phyloP scores from a whole-genome alignment of 2,888 invertebrate genomes.

The Metopia argyrocephala region DNA sequence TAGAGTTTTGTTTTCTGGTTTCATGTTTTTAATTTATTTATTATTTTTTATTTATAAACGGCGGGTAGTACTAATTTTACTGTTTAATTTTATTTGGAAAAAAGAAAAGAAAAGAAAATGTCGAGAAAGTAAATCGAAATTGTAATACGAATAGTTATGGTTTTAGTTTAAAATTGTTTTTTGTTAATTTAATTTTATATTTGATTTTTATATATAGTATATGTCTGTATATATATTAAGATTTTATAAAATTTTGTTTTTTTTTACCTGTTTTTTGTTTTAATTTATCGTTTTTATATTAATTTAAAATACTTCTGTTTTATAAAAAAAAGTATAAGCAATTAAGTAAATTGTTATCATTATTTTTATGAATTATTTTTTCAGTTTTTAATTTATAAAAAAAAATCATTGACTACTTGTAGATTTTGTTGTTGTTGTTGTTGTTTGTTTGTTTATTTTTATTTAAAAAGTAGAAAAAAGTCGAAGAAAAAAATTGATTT shows the following conservation, averaged over 20 bases:
- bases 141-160: constrained; percentile 5
- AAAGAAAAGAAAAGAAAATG: neutral
- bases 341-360: constrained; percentile 46
- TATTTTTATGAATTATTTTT: constrained; percentile 38
- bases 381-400: constrained; percentile 33
- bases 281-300: constrained; percentile 20
- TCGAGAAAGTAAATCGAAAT: constrained; percentile 1
- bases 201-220: constrained; percentile 11
- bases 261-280: constrained; percentile 42
- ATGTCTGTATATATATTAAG: constrained; percentile 34
- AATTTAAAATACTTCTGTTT: constrained; percentile 8
- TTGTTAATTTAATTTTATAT: neutral
- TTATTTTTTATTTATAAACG: constrained; percentile 49
- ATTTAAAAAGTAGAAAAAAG: constrained; percentile 54
- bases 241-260: constrained; percentile 33
- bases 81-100: constrained; percentile 39
- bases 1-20: neutral
- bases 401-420: constrained; percentile 39
- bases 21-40: neutral
- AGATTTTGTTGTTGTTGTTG: too few species aligned
- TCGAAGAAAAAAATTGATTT: constrained; percentile 31
- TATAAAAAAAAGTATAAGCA: constrained; percentile 58
- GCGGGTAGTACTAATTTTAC: constrained; percentile 62
- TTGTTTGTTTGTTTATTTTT: too few species aligned
- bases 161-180: neutral